Evolutionary conservation across 1,140 invertebrate species (phyloP).

Genomic region (Caenorhabditis inopinata): DNA sequence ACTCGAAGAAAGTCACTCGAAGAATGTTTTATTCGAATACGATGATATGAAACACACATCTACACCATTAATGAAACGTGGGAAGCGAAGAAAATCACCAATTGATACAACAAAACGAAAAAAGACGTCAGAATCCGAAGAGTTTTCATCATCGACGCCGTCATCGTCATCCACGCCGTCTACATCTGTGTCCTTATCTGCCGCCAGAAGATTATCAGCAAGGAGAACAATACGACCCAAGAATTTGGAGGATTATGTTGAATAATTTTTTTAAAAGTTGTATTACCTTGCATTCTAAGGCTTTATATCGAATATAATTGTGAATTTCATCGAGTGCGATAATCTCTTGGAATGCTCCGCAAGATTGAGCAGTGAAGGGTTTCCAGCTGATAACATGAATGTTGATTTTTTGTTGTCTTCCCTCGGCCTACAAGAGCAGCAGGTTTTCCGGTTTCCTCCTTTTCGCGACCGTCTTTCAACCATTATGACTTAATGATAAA

Average conservation of each 20-base stretch:
- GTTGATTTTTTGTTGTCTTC: constrained; percentile 25
- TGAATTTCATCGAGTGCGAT: not conserved
- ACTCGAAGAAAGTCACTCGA: too few relatives aligned
- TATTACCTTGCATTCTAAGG: too few relatives aligned
- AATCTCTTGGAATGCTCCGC: not conserved
- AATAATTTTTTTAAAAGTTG: too few relatives aligned
- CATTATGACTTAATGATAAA: constrained; percentile 7
- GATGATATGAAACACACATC: not conserved
- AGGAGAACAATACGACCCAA: not conserved
- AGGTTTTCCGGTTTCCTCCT: not conserved
- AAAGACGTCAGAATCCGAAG: not conserved
- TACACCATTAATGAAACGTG: not conserved
- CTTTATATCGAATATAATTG: too few relatives aligned
- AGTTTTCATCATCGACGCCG: not conserved
- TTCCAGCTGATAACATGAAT: not conserved
- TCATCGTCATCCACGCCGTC: too few relatives aligned
- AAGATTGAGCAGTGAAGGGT: not conserved
- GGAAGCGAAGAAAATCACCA: not conserved
- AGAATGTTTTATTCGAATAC: not conserved
- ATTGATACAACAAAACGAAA: not conserved
- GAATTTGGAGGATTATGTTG: constrained; percentile 6
- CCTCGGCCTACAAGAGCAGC: too few relatives aligned
- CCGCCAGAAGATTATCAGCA: not conserved
- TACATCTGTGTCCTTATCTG: too few relatives aligned
- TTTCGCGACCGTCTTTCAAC: not conserved